A percentile compares a stretch with the other conserved stretches of the same genome.
Evolutionary conservation across 2,113 vertebrate species (phyloP).

Genomic region (Nicator chloris): DNA sequence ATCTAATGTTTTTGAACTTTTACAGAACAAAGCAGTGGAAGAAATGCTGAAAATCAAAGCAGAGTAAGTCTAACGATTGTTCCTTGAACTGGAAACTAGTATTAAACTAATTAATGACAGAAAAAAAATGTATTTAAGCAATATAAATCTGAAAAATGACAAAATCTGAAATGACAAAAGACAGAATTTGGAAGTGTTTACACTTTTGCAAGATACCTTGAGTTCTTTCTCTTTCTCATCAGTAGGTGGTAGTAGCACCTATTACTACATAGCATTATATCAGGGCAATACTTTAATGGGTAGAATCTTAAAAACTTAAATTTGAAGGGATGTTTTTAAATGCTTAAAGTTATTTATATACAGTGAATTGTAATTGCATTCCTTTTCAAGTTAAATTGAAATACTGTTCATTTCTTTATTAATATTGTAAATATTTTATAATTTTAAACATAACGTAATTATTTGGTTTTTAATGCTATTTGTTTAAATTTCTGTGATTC

Average conservation of each 20-base stretch:
- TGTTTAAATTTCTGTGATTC: not conserved
- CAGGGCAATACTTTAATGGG: not conserved
- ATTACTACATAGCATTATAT: not conserved
- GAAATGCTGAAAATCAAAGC: slow-evolving; percentile 78
- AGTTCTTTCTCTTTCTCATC: not conserved
- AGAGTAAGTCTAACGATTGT: slow-evolving; percentile 76
- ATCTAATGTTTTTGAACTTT: slow-evolving; percentile 8
- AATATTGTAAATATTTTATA: not conserved
- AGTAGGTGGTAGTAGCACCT: slow-evolving; percentile 40
- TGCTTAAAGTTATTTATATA: not conserved
- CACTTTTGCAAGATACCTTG: not conserved
- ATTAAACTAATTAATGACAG: not conserved
- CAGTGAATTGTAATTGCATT: not conserved
- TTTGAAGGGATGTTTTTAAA: not conserved
- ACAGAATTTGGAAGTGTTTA: not conserved
- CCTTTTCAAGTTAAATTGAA: not conserved
- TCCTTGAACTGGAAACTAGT: not conserved
- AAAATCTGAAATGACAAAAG: not conserved
- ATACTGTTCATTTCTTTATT: not conserved
- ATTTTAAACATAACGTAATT: not conserved
- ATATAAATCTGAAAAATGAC: not conserved
- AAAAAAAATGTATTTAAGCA: not conserved
- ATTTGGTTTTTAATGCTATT: not conserved
- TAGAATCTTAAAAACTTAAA: not conserved
- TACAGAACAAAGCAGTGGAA: slow-evolving; percentile 71